phyloP scores from a whole-genome alignment of 2,888 invertebrate genomes.

The Mythimna vitellina region DNA sequence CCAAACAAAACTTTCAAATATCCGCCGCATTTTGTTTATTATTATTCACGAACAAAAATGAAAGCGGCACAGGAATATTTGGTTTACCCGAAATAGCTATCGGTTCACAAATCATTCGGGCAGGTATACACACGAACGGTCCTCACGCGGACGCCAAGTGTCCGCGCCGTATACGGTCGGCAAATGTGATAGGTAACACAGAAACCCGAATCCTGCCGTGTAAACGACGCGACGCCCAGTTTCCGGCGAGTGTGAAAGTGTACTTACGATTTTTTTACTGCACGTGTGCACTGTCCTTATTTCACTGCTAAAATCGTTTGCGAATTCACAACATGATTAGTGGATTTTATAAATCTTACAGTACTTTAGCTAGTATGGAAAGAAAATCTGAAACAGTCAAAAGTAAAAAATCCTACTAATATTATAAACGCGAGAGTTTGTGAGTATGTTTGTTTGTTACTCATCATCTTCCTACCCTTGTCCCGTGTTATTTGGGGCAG shows the following conservation, averaged over 20 bases:
- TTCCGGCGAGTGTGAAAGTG: conserved; percentile 74
- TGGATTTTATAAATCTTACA: not conserved
- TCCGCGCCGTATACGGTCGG: conserved; percentile 61
- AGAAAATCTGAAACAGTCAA: not conserved
- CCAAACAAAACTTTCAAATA: conserved; percentile 82
- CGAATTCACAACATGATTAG: conserved; percentile 23
- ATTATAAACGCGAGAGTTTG: too few species aligned
- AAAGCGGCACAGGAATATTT: conserved; percentile 85
- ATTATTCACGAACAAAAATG: conserved; percentile 82
- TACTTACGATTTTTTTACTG: conserved; percentile 60
- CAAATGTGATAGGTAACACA: conserved; percentile 69
- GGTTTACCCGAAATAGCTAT: conserved; percentile 87
- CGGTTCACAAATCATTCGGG: conserved; percentile 82
- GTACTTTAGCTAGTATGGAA: not conserved
- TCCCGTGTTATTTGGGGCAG: too few species aligned
- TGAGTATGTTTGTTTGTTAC: too few species aligned
- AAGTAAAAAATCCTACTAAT: not conserved
- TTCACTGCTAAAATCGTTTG: conserved; percentile 35
- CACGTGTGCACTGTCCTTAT: conserved; percentile 53
- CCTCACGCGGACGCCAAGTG: conserved; percentile 51
- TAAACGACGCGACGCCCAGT: conserved; percentile 69
- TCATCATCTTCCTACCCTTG: too few species aligned
- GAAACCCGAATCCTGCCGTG: conserved; percentile 80
- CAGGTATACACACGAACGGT: conserved; percentile 74
- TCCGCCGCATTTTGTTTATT: conserved; percentile 83